Percentiles rank a stretch among this genome's conserved stretches.
phyloP scores from a whole-genome alignment of 2,113 vertebrate species.

The Plecturocebus donacophilus region DNA sequence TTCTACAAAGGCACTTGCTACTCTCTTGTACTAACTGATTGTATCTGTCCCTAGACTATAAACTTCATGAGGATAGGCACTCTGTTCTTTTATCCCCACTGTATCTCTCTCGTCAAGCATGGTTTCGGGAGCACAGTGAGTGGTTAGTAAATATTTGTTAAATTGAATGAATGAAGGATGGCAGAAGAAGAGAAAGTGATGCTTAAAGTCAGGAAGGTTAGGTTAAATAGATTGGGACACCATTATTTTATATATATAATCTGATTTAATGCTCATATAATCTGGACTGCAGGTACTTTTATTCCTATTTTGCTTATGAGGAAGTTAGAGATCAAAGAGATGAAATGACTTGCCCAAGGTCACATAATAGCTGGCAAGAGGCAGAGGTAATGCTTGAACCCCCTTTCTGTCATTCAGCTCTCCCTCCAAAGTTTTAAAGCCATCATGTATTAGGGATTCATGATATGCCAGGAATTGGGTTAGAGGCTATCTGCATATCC shows the following conservation, averaged over 20 bases:
- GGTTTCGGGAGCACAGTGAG: background rate
- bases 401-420: background rate
- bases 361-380: background rate
- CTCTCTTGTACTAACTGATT: too few relatives aligned
- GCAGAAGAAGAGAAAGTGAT: background rate
- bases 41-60: background rate
- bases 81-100: background rate
- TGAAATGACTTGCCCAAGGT: background rate
- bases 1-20: background rate
- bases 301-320: background rate
- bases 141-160: background rate
- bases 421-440: background rate
- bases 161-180: background rate
- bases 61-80: background rate
- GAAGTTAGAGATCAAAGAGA: background rate
- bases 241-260: background rate
- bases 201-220: background rate
- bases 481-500: background rate
- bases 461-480: background rate
- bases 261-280: background rate
- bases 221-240: background rate
- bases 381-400: background rate
- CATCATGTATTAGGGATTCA: background rate
- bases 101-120: background rate
- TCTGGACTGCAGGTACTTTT: background rate